phyloP scores from a whole-genome alignment of 1,140 invertebrate genomes.

The Propsilocerus akamusi region DNA sequence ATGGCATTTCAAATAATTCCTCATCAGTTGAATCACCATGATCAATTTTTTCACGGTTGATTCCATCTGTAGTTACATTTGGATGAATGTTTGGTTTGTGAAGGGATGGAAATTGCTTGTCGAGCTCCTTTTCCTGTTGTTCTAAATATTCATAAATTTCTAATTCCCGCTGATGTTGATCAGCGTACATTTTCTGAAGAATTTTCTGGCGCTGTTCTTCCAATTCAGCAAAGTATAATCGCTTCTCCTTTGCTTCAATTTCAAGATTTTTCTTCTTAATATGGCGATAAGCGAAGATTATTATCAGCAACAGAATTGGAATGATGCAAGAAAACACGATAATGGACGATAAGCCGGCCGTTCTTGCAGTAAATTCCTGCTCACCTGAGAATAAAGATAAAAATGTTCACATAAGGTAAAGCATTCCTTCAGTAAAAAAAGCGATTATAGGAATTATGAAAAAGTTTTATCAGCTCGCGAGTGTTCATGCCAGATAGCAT shows the following conservation, averaged over 20 bases:
- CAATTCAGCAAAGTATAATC: neutral
- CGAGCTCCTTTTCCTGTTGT: neutral
- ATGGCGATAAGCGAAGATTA: constrained; percentile 41
- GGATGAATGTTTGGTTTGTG: neutral
- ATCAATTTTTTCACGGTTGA: neutral
- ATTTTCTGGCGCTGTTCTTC: neutral
- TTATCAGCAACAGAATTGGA: constrained; percentile 48
- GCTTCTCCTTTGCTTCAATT: constrained; percentile 19
- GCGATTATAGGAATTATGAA: too few relatives aligned
- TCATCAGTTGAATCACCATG: neutral
- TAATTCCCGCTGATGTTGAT: neutral
- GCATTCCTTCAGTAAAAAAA: too few relatives aligned
- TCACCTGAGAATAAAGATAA: constrained; percentile 32
- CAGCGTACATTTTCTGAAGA: neutral
- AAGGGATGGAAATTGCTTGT: neutral
- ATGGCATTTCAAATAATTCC: neutral
- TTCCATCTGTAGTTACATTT: too few relatives aligned
- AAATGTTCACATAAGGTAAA: too few relatives aligned
- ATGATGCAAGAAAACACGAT: constrained; percentile 55
- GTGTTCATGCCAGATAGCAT: too few relatives aligned
- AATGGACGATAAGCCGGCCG: constrained; percentile 54
- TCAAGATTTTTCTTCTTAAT: constrained; percentile 31
- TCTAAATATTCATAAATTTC: neutral
- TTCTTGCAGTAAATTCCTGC: constrained; percentile 55
- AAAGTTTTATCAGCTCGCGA: too few relatives aligned